phyloP scores from a whole-genome alignment of 2,888 invertebrate genomes.

The Philonicus albiceps region DNA sequence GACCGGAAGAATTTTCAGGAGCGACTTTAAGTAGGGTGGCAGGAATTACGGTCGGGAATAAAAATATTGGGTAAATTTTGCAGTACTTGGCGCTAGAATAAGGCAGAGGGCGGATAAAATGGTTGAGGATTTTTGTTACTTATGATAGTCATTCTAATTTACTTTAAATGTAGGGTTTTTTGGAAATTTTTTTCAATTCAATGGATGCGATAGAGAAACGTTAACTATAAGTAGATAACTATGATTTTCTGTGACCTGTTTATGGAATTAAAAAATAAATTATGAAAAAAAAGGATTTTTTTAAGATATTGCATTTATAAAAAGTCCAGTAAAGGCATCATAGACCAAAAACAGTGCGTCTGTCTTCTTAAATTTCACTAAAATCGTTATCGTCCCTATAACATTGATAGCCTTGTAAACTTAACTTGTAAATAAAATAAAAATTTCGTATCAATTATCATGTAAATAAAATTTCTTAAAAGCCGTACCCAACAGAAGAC shows the following conservation, averaged over 20 bases:
- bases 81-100: neutral
- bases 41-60: neutral
- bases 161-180: neutral
- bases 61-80: neutral
- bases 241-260: too few relatives aligned
- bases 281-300: too few relatives aligned
- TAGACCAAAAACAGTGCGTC: too few relatives aligned
- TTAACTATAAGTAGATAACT: too few relatives aligned
- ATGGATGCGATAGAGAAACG: neutral
- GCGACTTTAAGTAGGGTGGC: neutral
- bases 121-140: neutral
- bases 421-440: too few relatives aligned
- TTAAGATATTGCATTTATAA: too few relatives aligned
- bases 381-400: too few relatives aligned
- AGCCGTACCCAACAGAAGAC: neutral
- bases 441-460: too few relatives aligned
- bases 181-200: neutral
- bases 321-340: too few relatives aligned
- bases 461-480: neutral
- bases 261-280: too few relatives aligned
- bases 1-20: neutral
- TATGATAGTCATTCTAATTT: neutral
- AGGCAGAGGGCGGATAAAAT: neutral
- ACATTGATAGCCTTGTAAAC: too few relatives aligned
- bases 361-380: too few relatives aligned